A percentile compares a stretch with the other conserved stretches of the same genome.
Conservation (phyloP, 2,113 vertebrate species). For the Pogonocichla stellata region DNA sequence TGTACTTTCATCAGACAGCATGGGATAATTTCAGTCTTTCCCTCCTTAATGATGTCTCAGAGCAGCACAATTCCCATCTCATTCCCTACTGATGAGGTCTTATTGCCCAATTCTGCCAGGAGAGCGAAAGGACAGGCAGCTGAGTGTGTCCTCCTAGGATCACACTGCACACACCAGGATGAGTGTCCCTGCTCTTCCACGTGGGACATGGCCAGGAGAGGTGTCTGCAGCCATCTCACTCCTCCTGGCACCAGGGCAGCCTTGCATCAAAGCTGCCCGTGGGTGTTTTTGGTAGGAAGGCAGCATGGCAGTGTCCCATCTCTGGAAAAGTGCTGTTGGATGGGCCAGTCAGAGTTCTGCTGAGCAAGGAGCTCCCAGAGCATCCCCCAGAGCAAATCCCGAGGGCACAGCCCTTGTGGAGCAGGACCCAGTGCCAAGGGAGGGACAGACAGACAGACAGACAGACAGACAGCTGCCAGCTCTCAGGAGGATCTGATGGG, state of each 20-base stretch:
- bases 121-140: background rate
- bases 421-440: background rate
- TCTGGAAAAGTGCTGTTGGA: background rate
- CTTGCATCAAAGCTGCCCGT: background rate
- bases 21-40: background rate
- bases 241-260: background rate
- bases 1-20: background rate
- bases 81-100: background rate
- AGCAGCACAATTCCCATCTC: background rate
- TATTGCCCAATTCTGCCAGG: background rate
- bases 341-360: background rate
- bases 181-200: fast-evolving
- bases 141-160: background rate
- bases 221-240: fast-evolving
- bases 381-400: fast-evolving
- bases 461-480: too few species aligned
- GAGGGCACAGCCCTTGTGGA: background rate
- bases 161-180: fast-evolving
- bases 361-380: background rate
- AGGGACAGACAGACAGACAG: background rate
- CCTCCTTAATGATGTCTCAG: background rate
- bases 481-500: too few species aligned
- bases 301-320: background rate
- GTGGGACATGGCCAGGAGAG: fast-evolving
- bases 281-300: background rate